Evolutionary conservation across 92 coral and sea anemone species (phyloP), one percentile per base, ranked within the genome.

Genomic region (Pocillopora grandis): DNA sequence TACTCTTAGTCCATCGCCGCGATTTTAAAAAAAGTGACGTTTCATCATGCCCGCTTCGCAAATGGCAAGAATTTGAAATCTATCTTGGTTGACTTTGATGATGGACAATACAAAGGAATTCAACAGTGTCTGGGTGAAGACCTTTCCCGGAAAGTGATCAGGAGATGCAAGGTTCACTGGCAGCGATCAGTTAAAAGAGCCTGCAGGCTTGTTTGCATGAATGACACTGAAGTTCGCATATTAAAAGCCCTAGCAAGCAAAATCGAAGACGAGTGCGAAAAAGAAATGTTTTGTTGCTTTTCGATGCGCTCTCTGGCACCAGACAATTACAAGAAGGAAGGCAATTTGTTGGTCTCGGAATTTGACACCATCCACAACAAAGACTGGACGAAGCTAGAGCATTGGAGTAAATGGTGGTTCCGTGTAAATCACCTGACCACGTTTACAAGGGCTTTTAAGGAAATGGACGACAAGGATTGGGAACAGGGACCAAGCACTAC

Each of bases 141-240:
- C 15, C 72, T 85, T 20, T 77, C 93, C 74, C 64, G 63, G 49
- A 90, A 90, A 71, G 68, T 90, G 14, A 58, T 87, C 77, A 82
- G 86, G 71, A 88, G 93, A 31, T 90, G 88, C 71, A 57, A 31
- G 33, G 93, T 90, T 19, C 90, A 90, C 52, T 87, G 90, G 93
- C 86, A 80, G 79, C n/a, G 93, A 37, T 90, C 90, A 48, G 88
- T 90, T 19, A 83, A 90, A 9, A 75, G 88, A 61, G 90, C 86
- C n/a, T 58, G 70, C 12, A 90, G 82, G 74, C 71, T 90, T 5
- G 86, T 77, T 37, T 87, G 89, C 71, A 81, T 55, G 65, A 82
- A 71, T 9, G 83, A 87, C 31, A 83, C 31, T 72, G 88, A 78
- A 83, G 64, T 27, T 10, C 73, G 85, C 0, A 27, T 87, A 5